Base-by-base conservation (phyloP, 2,888 invertebrate genomes). In the Eristalinus aeneus region DNA sequence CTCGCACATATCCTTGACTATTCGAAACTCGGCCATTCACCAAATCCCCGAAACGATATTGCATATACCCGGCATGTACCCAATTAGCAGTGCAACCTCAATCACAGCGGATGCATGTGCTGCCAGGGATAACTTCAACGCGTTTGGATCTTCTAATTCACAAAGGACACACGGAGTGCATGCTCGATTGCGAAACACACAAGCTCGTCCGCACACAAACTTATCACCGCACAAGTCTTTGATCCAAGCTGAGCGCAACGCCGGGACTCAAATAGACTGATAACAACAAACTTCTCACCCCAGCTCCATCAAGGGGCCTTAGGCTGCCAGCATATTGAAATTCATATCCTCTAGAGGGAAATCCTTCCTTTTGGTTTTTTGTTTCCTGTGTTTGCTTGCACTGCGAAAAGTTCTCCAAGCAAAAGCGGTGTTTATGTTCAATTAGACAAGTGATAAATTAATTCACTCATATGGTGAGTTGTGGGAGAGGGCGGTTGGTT, bases 101-200 rank as follows among this genome's bases (percentile, higher is more conserved):
- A 46, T 46, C 46, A 46, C 46, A 46, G n/a, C 16, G 46, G 46
- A 46, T 46, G 46, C 16, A n/a, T 46, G 46, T 8, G 8, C 39
- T 39, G 1, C n/a, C 8, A n/a, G 32, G 61, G 16, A 61, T 32
- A 64, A 64, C 39, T 64, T 64, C 9, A 64, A 36, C 64, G 36
- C 46, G 22, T 39, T 12, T 64, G 36, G 64, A 39, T 36, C 64
- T 64, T 39, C 64, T 64, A 64, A 64, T 39, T 64, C 64, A 64
- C 64, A 64, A 39, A 64, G 39, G 64, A 64, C 36, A 5, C 64
- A 39, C 34, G 12, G 32, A 22, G 32, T 23, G 36, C 64, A 64
- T 39, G 39, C 11, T 12, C 6, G 46, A 8, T 4, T 46, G 16
- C 46, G 27, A 27, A 8, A 16, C 16, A 46, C 16, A 46, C 46